Evolutionary conservation across 2,888 invertebrate species (phyloP), one percentile per base, ranked within the genome.

Genomic region (Fragum fragum): DNA sequence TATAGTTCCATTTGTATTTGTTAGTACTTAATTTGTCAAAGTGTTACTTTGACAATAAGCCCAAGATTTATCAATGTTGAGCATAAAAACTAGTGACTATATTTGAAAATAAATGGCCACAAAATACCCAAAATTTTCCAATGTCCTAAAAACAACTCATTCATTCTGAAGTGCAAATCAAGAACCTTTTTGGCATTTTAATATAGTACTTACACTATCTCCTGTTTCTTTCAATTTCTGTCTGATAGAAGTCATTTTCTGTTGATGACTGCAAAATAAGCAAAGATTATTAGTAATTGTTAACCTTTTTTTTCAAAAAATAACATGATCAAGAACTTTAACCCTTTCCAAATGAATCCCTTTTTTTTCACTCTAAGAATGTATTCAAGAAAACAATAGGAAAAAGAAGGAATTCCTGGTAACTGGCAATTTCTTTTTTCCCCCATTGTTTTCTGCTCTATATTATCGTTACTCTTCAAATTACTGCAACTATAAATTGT

Each of bases 171-270:
- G n/a, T n/a, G n/a, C n/a, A n/a, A n/a, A n/a, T n/a, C n/a, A n/a
- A n/a, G n/a, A n/a, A n/a, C n/a, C n/a, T n/a, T n/a, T n/a, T n/a
- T n/a, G n/a, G n/a, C n/a, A n/a, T n/a, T n/a, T n/a, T n/a, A n/a
- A n/a, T n/a, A n/a, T n/a, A n/a, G n/a, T n/a, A 28, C 72, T 73
- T 85, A 96, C 95, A 93, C 96, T 57, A 39, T 85, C 95, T 83
- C 95, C 95, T 0, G 96, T 95, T 69, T 96, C 96, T 89, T 96
- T 95, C 74, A 97, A 94, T 92, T 97, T 96, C 59, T 94, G 92
- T 88, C 96, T 96, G 0, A 96, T 95, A 90, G 96, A 96, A 53
- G 96, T 81, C 71, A 92, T 76, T 84, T 91, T 92, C 80, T 91
- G 91, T 66, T 94, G 92, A 78, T 92, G 82, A 39, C 94, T 94